Evolutionary conservation across 2,797 vertebrate genomes (phyloP), one percentile per base, ranked within the genome.

Genomic region (Dendrocincla tyrannina): DNA sequence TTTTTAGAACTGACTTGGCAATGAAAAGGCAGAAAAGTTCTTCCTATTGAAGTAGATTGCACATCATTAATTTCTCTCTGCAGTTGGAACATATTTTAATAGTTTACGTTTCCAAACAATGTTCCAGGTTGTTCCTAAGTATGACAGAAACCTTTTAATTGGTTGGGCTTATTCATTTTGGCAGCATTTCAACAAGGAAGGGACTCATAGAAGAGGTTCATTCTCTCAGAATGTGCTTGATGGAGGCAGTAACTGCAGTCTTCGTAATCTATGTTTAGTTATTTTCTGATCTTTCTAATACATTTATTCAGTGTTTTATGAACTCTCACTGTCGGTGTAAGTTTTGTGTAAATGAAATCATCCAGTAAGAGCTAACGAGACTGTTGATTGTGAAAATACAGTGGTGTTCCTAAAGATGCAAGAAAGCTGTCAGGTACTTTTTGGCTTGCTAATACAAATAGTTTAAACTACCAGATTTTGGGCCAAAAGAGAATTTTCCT

Each of bases 221-320:
- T 59, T 62, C 28, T 32, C 8, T 79, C 41, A 78, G 53, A 85
- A 63, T 66, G 27, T 66, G 5, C 69, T 69, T 37, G 44, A 27
- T 85, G 41, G 62, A 73, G 53, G 60, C 5, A 49, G 79, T 46
- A 68, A 64, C 39, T n/a, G 15, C 52, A 42, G 27, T 80, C 33
- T 94, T 75, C 3, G 0, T 50, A 58, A 50, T 39, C 64, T 74
- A 9, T 25, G 33, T 74, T 93, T 77, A 85, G 82, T 88, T 90
- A 76, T 85, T 76, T 93, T 70, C 68, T 92, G 56, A 59, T 74
- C 59, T 91, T 85, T 85, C 52, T 85, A 85, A 88, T 88, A 70
- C 25, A 80, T 82, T 85, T 80, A 80, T 93, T 67, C 79, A 85
- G 30, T 88, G 69, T 83, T 95, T 95, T 89, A 67, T 72, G 53